phyloP scores from a whole-genome alignment of 1,140 invertebrate species.

The Diuraphis noxia region DNA sequence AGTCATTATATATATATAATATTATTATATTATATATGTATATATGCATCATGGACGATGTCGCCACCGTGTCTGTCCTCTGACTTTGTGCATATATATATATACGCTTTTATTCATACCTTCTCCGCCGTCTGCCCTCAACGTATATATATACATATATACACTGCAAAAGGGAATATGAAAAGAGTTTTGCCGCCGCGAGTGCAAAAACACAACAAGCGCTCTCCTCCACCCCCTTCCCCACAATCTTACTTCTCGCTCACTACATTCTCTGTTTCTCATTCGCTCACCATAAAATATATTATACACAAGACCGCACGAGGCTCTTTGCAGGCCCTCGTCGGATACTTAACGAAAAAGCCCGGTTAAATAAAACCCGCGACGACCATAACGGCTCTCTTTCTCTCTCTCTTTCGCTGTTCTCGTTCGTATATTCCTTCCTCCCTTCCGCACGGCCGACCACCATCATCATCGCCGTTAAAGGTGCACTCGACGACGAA shows the following conservation, averaged over 20 bases:
- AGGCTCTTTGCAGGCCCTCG: background rate
- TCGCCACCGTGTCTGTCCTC: background rate
- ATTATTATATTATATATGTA: background rate
- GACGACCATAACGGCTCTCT: background rate
- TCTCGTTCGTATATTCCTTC: background rate
- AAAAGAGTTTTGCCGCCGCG: background rate
- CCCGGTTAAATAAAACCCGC: constrained; percentile 24
- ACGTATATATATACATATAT: background rate
- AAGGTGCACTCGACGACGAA: background rate
- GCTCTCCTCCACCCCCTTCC: background rate
- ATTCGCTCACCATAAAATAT: background rate
- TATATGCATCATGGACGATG: background rate
- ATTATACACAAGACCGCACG: background rate
- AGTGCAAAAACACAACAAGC: background rate
- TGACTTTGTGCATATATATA: background rate
- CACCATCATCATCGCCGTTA: background rate
- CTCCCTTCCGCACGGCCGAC: background rate
- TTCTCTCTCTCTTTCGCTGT: background rate
- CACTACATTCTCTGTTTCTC: background rate
- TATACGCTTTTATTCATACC: background rate
- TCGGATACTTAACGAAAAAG: background rate
- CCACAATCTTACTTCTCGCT: background rate
- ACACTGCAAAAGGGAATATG: background rate
- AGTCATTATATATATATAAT: background rate
- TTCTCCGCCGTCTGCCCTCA: background rate